Evolutionary conservation across 2,797 vertebrate species (phyloP).

Genomic region (Periophthalmus magnuspinnatus): DNA sequence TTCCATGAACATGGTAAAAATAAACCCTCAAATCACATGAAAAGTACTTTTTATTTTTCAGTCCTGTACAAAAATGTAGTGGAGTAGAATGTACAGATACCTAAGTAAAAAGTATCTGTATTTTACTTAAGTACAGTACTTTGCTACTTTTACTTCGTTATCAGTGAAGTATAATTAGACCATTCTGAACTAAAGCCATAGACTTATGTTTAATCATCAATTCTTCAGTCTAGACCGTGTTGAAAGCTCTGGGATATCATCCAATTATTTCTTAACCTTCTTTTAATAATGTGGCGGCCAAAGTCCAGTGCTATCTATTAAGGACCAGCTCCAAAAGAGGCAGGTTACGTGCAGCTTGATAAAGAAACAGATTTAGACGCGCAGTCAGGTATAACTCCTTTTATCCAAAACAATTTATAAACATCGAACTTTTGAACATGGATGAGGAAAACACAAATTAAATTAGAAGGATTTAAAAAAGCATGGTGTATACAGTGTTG

Average conservation of each 20-base stretch:
- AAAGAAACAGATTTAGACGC: slow-evolving; percentile 5
- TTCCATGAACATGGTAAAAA: too few relatives aligned
- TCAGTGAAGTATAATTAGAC: neutral
- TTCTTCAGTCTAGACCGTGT: slow-evolving; percentile 35
- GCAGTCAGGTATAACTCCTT: neutral
- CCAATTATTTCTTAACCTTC: slow-evolving; percentile 37
- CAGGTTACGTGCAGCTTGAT: neutral
- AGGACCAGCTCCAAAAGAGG: slow-evolving; percentile 15
- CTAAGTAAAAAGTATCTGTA: too few relatives aligned
- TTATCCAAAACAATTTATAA: slow-evolving; percentile 31
- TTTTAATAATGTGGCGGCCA: slow-evolving; percentile 39
- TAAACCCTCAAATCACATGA: too few relatives aligned
- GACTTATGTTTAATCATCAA: slow-evolving; percentile 33
- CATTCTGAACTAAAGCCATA: slow-evolving; percentile 8
- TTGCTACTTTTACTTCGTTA: neutral
- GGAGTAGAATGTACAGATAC: too few relatives aligned
- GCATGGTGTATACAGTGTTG: neutral
- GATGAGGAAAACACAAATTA: slow-evolving; percentile 23
- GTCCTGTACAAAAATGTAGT: too few relatives aligned
- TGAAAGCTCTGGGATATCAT: slow-evolving; percentile 55
- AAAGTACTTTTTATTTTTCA: too few relatives aligned
- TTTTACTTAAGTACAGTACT: too few relatives aligned
- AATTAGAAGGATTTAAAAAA: neutral
- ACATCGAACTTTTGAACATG: slow-evolving; percentile 34
- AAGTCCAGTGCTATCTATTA: slow-evolving; percentile 53